These are phyloP conservation scores for Torymus texanus DNA, from an alignment of 2,888 invertebrate species.

Conservation along the genomic window DNA sequence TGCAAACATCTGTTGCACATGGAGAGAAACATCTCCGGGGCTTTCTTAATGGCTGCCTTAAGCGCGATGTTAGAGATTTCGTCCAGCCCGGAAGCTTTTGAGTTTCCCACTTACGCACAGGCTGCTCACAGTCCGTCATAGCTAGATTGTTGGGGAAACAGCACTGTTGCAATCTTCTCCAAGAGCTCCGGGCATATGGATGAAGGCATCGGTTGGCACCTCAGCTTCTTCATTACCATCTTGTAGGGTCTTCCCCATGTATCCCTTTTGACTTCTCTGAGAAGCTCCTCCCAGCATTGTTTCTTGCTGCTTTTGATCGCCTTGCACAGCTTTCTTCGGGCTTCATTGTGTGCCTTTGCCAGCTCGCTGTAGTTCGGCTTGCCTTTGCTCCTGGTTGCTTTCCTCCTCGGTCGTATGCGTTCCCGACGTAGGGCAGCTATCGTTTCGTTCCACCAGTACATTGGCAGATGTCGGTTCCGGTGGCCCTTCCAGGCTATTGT, in stretches of 20 bases:
- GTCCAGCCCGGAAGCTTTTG: conserved; percentile 41
- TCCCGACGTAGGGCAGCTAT: too few relatives aligned
- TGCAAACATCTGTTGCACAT: conserved; percentile 48
- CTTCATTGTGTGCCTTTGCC: too few relatives aligned
- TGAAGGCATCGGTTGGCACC: not conserved
- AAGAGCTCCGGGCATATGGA: not conserved
- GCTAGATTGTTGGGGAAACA: not conserved
- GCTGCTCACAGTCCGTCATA: not conserved
- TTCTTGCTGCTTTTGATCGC: not conserved
- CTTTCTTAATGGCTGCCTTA: conserved; percentile 31
- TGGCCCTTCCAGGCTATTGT: too few relatives aligned
- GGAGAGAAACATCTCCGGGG: conserved; percentile 45
- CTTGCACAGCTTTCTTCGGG: not conserved
- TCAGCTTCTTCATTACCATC: not conserved
- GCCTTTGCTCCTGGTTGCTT: too few relatives aligned
- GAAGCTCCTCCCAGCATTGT: not conserved
- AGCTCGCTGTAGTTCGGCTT: too few relatives aligned
- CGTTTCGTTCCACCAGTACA: too few relatives aligned
- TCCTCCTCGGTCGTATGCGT: too few relatives aligned
- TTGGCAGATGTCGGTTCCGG: too few relatives aligned
- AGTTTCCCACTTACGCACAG: conserved; percentile 17
- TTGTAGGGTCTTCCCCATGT: not conserved
- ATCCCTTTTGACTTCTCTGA: not conserved
- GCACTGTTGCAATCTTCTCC: not conserved
- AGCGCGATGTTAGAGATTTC: conserved; percentile 42